Base-by-base conservation (phyloP, 2,888 invertebrate species). In the Pristionchus entomophagus region DNA sequence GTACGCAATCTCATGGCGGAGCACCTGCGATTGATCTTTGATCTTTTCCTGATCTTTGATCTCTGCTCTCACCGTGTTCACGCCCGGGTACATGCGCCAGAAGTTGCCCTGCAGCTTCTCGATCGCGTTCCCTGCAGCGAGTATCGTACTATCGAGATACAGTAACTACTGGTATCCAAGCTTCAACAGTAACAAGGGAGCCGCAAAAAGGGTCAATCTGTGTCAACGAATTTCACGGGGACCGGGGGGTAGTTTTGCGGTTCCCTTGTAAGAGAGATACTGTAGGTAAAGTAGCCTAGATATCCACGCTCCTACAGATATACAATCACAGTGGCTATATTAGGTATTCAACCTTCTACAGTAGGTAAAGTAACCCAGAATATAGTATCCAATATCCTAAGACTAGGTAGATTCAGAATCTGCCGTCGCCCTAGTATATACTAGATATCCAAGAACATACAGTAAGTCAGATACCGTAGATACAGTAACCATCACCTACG, bases 1-100 rank as follows among this genome's bases (percentile, higher is more conserved):
- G 82, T 38, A 82, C 0, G 56, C 38, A n/a, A 82, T 56, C 41
- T 82, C 82, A 26, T 82, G 82, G 59, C 82, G 82, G 41, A 82
- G 82, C 35, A 82, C 82, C 82, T 82, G 8, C 22, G 14, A 78
- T 6, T 69, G 26, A 45, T 26, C 29, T 51, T 32, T 80, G 51
- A 51, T 80, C 51, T 80, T 19, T 78, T 62, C 41, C 1, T 41
- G 38, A 73, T 73, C 73, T 35, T 17, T 78, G 32, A 51, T 51
- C 49, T 41, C n/a, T 32, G 49, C 49, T 51, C 78, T 17, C 2
- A 81, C 82, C 82, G 14, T 82, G 82, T 82, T 32, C 56, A 82
- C 82, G 59, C 41, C 82, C 35, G 26, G 53, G 41, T 38, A 29
- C 22, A 17, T 17, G 26, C 38, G 38, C 29, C 53, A 82, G 82